phyloP scores from a whole-genome alignment of 2,113 vertebrate genomes.

The Trinectes maculatus region DNA sequence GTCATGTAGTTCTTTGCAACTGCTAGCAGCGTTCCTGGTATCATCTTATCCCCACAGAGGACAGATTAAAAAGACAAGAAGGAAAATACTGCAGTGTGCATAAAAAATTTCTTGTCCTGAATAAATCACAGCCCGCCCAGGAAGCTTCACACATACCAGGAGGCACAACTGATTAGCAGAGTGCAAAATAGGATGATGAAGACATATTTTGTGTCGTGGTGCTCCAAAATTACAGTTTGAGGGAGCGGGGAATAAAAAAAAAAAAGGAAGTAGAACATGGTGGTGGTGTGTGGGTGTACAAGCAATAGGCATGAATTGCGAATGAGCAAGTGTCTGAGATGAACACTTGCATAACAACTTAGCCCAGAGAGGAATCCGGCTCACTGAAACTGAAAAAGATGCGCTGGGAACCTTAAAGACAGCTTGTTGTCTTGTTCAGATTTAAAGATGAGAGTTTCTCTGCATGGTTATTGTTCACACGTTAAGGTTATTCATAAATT shows the following conservation, averaged over 20 bases:
- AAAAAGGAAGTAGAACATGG: conserved; percentile 17
- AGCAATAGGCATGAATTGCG: conserved; percentile 70
- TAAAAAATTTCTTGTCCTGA: conserved; percentile 39
- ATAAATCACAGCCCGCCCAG: conserved; percentile 54
- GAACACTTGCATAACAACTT: conserved; percentile 68
- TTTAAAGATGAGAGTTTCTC: conserved; percentile 45
- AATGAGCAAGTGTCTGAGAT: conserved; percentile 67
- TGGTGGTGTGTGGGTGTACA: conserved; percentile 51
- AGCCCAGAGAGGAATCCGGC: conserved; percentile 44
- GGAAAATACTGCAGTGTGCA: conserved; percentile 31
- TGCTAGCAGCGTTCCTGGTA: conserved; percentile 2
- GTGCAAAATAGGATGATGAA: conserved; percentile 48
- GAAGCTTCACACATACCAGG: conserved; percentile 37
- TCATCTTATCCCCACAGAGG: conserved; percentile 7
- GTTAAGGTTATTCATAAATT: conserved; percentile 51
- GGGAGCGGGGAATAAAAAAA: neutral
- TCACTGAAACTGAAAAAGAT: conserved; percentile 38
- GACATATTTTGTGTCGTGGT: conserved; percentile 49
- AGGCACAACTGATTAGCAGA: conserved; percentile 51
- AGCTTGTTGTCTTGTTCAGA: conserved; percentile 61
- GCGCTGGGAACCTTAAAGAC: conserved; percentile 43
- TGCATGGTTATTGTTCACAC: conserved; percentile 28
- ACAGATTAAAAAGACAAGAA: conserved; percentile 23
- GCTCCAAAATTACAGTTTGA: conserved; percentile 44
- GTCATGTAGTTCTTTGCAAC: conserved; percentile 4